These are phyloP conservation scores for Parnassius glacialis DNA, from an alignment of 2,888 invertebrate species.

Conservation along the genomic window DNA sequence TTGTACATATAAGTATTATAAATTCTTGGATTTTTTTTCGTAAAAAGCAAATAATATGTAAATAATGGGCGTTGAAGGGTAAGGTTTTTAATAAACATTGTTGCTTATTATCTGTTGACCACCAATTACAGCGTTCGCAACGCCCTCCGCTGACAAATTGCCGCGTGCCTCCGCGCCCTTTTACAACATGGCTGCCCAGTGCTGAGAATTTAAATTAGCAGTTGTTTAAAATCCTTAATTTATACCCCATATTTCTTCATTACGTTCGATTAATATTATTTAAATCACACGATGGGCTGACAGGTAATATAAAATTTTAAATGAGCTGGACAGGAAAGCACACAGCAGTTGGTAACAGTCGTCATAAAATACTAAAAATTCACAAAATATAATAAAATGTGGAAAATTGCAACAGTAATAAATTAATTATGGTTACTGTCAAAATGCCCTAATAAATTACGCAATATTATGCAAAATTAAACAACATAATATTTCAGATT, in stretches of 20 bases:
- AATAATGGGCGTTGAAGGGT: slow-evolving; percentile 34
- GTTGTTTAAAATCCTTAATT: slow-evolving; percentile 18
- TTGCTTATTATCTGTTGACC: slow-evolving; percentile 57
- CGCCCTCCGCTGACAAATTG: slow-evolving; percentile 72
- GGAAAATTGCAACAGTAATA: too few relatives aligned
- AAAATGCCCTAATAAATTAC: background rate
- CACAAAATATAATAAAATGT: too few relatives aligned
- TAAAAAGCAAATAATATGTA: slow-evolving; percentile 27
- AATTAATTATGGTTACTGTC: background rate
- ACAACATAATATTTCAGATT: too few relatives aligned
- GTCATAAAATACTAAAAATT: too few relatives aligned
- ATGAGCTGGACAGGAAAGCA: background rate
- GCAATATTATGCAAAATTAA: too few relatives aligned
- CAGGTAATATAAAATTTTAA: slow-evolving; percentile 1
- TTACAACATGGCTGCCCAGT: slow-evolving; percentile 43
- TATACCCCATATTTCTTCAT: slow-evolving; percentile 20
- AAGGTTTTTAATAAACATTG: slow-evolving; percentile 42
- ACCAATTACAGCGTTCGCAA: slow-evolving; percentile 63
- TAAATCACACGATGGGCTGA: slow-evolving; percentile 2
- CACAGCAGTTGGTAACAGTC: too few relatives aligned
- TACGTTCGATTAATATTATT: slow-evolving; percentile 15
- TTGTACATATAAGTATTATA: too few relatives aligned
- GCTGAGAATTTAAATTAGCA: slow-evolving; percentile 29
- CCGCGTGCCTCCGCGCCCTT: slow-evolving; percentile 47
- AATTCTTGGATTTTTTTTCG: too few relatives aligned